Conservation (phyloP, 2,797 vertebrate genomes). For the Onychomys arenicola region DNA sequence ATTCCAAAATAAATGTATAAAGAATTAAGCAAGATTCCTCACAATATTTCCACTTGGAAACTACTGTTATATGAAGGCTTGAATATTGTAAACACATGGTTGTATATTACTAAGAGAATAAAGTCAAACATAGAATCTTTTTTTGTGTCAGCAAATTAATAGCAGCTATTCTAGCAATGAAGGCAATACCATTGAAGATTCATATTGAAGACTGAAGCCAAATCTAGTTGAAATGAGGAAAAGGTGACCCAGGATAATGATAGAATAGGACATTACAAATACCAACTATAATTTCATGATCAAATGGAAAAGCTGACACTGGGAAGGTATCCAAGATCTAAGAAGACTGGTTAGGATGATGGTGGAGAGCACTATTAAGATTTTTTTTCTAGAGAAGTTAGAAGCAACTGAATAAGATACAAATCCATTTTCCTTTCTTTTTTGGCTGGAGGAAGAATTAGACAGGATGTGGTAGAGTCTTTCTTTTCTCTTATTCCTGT, state of each 20-base stretch:
- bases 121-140: neutral
- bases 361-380: neutral
- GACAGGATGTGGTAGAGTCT: neutral
- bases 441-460: neutral
- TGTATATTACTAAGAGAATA: neutral
- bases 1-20: constrained; percentile 30
- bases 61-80: neutral
- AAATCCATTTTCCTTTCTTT: neutral
- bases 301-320: neutral
- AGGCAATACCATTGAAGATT: neutral
- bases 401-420: neutral
- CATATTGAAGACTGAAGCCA: neutral
- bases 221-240: neutral
- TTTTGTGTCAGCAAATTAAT: neutral
- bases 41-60: neutral
- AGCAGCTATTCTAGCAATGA: neutral
- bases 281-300: neutral
- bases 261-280: neutral
- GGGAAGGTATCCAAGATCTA: neutral
- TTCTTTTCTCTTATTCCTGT: constrained; percentile 31
- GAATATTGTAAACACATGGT: too few species aligned
- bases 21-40: constrained; percentile 20
- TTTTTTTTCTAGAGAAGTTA: constrained; percentile 1
- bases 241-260: neutral
- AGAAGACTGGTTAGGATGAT: neutral